Evolutionary conservation across 2,888 invertebrate genomes (phyloP), one percentile per base, ranked within the genome.

Genomic region (Phanerotoma sp.): DNA sequence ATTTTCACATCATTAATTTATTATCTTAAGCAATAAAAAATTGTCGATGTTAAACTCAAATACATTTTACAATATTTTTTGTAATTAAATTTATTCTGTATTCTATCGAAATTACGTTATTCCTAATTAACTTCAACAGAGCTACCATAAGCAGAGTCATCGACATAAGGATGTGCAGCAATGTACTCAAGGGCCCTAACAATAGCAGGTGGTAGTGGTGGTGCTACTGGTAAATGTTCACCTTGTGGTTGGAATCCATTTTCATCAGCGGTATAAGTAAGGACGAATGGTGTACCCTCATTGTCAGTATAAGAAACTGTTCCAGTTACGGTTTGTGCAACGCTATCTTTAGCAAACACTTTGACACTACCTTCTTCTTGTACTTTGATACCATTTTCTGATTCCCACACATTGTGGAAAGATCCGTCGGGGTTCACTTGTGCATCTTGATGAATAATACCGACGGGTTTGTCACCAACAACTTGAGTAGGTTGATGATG

Each of bases 211-310:
- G 56, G 67, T 28, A 54, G 33, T 28, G 56, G 63, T 38, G 56
- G 66, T 22, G 50, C 47, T 32, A 51, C 62, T 33, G 61, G 64
- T 25, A 66, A 46, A 45, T 64, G 65, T 10, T 62, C 63, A 4
- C 62, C 66, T 25, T 62, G 52, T 9, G 62, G 63, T 11, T 60
- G 62, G 40, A 59, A 67, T n/a, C 66, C 67, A 37, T 59, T 64
- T 48, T 67, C 66, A 35, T 67, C 66, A 33, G 66, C 67, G 3
- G 60, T 50, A 47, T 66, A 67, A 7, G 46, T 61, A 25, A 64
- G 32, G 21, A 52, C 30, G 30, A 61, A 55, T 4, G 53, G 52
- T 13, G 50, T 58, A 5, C 66, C 67, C 11, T 66, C 58, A 42
- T 56, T 28, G 41, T 65, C 66, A 15, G 48, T 54, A 49, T 65